Conservation (phyloP, 2,113 vertebrate genomes). For the Sphyrna mokarran region DNA sequence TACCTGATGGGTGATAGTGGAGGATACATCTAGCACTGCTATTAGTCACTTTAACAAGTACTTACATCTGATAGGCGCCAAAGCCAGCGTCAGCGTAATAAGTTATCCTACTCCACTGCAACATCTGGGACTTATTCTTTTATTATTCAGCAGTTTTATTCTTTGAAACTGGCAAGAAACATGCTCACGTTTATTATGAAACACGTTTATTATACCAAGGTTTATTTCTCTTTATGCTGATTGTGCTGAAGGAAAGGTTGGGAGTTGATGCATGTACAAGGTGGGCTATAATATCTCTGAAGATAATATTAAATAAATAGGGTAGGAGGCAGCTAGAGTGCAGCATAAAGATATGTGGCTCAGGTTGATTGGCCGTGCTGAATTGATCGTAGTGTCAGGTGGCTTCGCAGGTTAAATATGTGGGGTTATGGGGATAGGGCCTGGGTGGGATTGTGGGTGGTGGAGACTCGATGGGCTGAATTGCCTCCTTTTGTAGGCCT, state of each 20-base stretch:
- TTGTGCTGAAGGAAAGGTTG: neutral
- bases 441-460: too few relatives aligned
- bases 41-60: neutral
- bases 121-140: neutral
- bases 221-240: neutral
- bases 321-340: neutral
- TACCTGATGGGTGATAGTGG: neutral
- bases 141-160: slow-evolving; percentile 10
- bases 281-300: neutral
- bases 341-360: neutral
- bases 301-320: neutral
- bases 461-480: too few relatives aligned
- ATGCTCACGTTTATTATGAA: neutral
- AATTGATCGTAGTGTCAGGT: too few relatives aligned
- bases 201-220: neutral
- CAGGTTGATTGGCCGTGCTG: too few relatives aligned
- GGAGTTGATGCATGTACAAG: neutral
- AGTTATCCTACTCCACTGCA: neutral
- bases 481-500: too few relatives aligned
- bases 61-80: neutral
- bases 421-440: too few relatives aligned
- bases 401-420: too few relatives aligned
- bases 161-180: neutral
- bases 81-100: neutral
- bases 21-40: neutral